These are phyloP conservation scores for Chroicocephalus ridibundus DNA, from an alignment of 2,113 vertebrate genomes.

Conservation along the genomic window DNA sequence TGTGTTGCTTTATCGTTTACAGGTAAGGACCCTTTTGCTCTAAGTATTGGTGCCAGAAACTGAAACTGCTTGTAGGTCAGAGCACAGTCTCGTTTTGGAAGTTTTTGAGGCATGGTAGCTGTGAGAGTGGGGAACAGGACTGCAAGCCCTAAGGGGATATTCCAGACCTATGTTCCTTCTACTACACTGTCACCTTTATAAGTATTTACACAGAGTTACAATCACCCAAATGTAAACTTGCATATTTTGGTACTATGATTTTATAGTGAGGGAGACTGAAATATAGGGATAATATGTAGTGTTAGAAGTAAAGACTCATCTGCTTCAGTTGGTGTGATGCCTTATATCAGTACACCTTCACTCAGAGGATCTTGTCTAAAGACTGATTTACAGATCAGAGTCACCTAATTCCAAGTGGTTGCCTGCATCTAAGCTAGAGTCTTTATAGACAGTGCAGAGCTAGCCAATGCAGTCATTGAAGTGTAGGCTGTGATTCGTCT, in stretches of 20 bases:
- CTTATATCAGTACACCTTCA: neutral
- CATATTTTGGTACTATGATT: neutral
- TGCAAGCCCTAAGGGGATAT: neutral
- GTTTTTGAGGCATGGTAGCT: neutral
- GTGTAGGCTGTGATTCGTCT: neutral
- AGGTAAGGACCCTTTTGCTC: neutral
- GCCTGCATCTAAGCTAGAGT: neutral
- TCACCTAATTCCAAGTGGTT: neutral
- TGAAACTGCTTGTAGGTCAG: neutral
- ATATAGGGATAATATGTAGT: neutral
- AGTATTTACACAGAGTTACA: neutral
- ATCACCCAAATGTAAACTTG: neutral
- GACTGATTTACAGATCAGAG: neutral
- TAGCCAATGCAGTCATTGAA: neutral
- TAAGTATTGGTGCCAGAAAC: neutral
- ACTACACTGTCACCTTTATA: neutral
- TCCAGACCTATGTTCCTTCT: neutral
- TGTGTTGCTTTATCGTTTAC: neutral
- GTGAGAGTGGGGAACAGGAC: neutral
- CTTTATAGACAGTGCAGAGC: neutral
- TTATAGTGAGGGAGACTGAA: neutral
- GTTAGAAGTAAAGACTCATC: neutral
- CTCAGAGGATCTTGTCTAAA: neutral
- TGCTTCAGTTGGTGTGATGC: neutral
- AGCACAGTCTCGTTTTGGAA: neutral